Base-by-base conservation (phyloP, 2,888 invertebrate genomes). In the Xestia sexstrigata region DNA sequence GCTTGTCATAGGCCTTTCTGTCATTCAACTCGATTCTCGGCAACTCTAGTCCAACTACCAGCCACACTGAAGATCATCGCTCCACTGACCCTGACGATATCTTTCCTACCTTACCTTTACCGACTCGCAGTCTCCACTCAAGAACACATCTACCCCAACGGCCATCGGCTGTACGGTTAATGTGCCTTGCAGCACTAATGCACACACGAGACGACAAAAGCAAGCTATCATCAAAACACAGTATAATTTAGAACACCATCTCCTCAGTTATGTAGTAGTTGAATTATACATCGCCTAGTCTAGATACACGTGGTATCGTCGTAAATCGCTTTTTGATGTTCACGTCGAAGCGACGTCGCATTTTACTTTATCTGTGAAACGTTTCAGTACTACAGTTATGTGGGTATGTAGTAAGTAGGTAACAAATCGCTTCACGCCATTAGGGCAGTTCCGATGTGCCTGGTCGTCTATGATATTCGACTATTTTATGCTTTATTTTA, bases 261-360 rank as follows among this genome's bases (percentile, higher is more conserved):
- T 11, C 7, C 42, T 30, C n/a, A 17, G 45, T 45, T 42, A 35
- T 65, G 65, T 39, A 76, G 26, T 39, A 71, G 70, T 76, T 84
- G 76, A 81, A 87, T 79, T 83, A 78, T 70, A 82, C 72, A 79
- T 67, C 23, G 47, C 26, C 42, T 11, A n/a, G 60, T 45, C 68
- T 58, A 68, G 74, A 72, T 55, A 67, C 66, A 49, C 69, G 30
- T 58, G 60, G 70, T 76, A 80, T 81, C 60, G 30, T 30, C 74
- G 52, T 81, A 87, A 87, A 87, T 88, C 85, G 87, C 78, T 87
- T 87, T 88, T 83, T 87, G 87, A 87, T 87, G 87, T 88, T 81
- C 77, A 8, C 58, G 76, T 84, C 81, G 84, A 84, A 73, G 68
- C 76, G 45, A 70, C 63, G 71, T 47, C 69, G 55, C 72, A 63